Evolutionary conservation across 1,140 invertebrate species (phyloP), one percentile per base, ranked within the genome.

Genomic region (Microplitis demolitor): DNA sequence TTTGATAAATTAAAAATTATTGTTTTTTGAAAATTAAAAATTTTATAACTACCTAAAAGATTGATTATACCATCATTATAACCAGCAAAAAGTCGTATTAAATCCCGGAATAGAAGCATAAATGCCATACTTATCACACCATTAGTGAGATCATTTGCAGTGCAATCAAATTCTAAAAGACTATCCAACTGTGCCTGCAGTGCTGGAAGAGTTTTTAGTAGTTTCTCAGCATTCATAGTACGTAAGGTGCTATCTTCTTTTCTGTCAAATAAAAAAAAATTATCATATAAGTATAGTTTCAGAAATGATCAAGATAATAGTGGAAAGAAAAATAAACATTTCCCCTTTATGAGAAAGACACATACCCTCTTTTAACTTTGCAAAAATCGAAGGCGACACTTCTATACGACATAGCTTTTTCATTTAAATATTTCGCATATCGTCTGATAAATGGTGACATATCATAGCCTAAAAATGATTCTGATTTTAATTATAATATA

Each of bases 41-140:
- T 9, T 14, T 8, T 8, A 51, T 50, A 16, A 35, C 11, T 13
- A 93, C 93, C 93, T 87, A 99, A 89, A 77, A 99, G 91, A 90
- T 99, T 99, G 81, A 99, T 99, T 78, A 99, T 98, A 77, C 97
- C 98, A 88, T 99, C 98, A 87, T 99, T 99, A 89, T 99, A 99
- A 86, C 98, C 98, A 62, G 98, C 98, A 91, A 99, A 99, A 71
- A 99, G 89, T 78, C 98, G 92, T 85, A 99, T 99, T 78, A 99
- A 92, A 91, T 99, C 98, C 87, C 98, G 92, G 88, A 99, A 99
- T 56, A 99, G 90, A 71, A 99, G 89, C 94, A 99, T 98, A 86
- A 99, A 99, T 78, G 95, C 96, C 90, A 98, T 97, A 83, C 98
- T 99, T 81, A 99, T 99, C 66, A 99, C 97, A 61, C 97, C 96